phyloP scores from a whole-genome alignment of 2,797 vertebrate genomes.

The Mastacembelus armatus region DNA sequence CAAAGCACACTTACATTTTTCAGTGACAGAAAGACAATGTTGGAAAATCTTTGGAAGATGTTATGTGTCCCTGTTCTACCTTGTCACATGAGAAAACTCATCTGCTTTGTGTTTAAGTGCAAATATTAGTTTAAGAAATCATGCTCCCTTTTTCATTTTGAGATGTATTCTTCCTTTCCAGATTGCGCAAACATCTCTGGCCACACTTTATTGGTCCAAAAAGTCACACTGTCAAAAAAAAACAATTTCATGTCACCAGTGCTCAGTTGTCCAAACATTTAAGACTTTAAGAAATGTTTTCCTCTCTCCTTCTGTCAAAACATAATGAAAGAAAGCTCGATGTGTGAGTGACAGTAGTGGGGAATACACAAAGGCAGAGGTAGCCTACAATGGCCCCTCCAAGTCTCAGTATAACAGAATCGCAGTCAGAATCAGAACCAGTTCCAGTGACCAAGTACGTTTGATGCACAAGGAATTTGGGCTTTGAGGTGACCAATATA shows the following conservation, averaged over 20 bases:
- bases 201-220: not conserved
- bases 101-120: slow-evolving; percentile 16
- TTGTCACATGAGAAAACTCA: not conserved
- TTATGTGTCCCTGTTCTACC: slow-evolving; percentile 41
- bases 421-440: too few species aligned
- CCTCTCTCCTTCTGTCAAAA: slow-evolving; percentile 19
- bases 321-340: slow-evolving; percentile 37
- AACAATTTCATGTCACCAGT: slow-evolving; percentile 33
- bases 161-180: slow-evolving; percentile 11
- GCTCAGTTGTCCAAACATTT: slow-evolving; percentile 28
- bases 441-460: too few species aligned
- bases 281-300: slow-evolving; percentile 26
- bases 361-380: slow-evolving; percentile 39
- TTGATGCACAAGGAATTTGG: too few species aligned
- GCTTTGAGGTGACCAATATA: too few species aligned
- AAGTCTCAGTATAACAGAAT: slow-evolving; percentile 8
- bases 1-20: slow-evolving; percentile 37
- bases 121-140: slow-evolving; percentile 17
- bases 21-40: slow-evolving; percentile 25
- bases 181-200: slow-evolving; percentile 14
- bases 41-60: slow-evolving; percentile 46
- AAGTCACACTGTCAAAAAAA: slow-evolving; percentile 29
- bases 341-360: slow-evolving; percentile 46
- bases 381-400: not conserved
- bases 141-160: slow-evolving; percentile 4